phyloP scores from a whole-genome alignment of 2,888 invertebrate genomes.

The Cephus nigrinus region DNA sequence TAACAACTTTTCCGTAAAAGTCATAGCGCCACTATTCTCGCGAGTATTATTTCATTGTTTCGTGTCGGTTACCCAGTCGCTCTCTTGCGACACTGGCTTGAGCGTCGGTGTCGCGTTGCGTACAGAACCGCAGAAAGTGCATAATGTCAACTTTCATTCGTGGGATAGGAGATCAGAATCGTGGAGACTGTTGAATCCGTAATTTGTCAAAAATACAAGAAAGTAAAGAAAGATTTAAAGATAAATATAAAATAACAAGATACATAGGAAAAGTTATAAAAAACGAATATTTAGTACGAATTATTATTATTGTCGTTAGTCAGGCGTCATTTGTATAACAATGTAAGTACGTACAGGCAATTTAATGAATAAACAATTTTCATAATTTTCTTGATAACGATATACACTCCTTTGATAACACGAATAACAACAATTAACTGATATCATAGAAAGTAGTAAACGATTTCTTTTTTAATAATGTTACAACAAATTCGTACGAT shows the following conservation, averaged over 20 bases:
- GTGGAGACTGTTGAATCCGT: neutral
- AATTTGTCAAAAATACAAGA: neutral
- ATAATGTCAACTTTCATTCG: neutral
- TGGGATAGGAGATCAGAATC: neutral
- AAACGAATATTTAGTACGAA: constrained; percentile 34
- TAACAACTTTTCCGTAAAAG: neutral
- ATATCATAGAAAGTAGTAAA: constrained; percentile 1
- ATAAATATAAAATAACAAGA: neutral
- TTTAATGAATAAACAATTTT: constrained; percentile 4
- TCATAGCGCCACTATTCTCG: neutral
- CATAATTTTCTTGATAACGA: neutral
- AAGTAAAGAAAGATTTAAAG: neutral
- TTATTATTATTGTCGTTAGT: constrained; percentile 52
- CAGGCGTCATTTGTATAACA: constrained; percentile 46
- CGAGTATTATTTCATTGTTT: neutral
- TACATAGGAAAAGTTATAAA: constrained; percentile 10
- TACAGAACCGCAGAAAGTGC: neutral
- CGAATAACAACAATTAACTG: constrained; percentile 19
- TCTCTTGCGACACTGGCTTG: neutral
- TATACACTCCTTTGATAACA: constrained; percentile 13
- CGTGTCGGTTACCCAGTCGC: neutral
- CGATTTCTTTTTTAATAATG: neutral
- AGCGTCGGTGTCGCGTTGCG: neutral
- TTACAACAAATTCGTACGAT: neutral
- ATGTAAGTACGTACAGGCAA: constrained; percentile 24